Percentiles rank a stretch among this genome's conserved stretches.
Conservation (phyloP, 2,888 invertebrate species). For the Cataglyphis cursor region DNA sequence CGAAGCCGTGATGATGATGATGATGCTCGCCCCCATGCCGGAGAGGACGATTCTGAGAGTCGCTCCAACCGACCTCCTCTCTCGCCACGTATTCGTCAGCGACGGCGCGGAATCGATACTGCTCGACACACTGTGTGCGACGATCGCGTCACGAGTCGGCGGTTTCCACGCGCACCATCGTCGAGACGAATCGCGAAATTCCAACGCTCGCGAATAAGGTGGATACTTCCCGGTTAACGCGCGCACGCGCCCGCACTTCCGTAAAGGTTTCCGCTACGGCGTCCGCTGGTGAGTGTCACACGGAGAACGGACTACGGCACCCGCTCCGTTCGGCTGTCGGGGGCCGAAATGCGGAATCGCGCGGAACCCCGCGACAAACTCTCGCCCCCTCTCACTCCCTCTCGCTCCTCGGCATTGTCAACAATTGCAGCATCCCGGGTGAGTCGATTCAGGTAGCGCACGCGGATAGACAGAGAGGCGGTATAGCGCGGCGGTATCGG, state of each 20-base stretch:
- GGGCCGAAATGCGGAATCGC: constrained; percentile 76
- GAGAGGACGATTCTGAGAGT: neutral
- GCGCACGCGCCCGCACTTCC: constrained; percentile 71
- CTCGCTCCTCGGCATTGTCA: constrained; percentile 80
- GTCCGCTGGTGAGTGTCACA: neutral
- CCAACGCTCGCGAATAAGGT: neutral
- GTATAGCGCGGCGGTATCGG: constrained; percentile 68
- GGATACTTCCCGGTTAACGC: constrained; percentile 6
- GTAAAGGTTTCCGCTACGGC: constrained; percentile 36
- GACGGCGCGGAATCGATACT: constrained; percentile 2
- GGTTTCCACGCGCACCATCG: neutral
- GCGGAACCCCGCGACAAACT: constrained; percentile 56
- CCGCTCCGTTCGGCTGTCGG: constrained; percentile 75
- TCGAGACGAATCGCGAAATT: neutral
- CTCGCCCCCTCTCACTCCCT: constrained; percentile 69
- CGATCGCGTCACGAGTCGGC: neutral
- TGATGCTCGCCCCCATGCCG: constrained; percentile 59
- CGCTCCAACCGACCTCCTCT: neutral
- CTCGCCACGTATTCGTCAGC: neutral
- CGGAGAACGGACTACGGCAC: constrained; percentile 56
- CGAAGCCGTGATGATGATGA: constrained; percentile 49
- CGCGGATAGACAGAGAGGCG: constrained; percentile 71
- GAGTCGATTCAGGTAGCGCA: constrained; percentile 80
- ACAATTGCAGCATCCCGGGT: constrained; percentile 84
- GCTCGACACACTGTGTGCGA: neutral